phyloP scores from a whole-genome alignment of 1,140 invertebrate species.

The Apocrypta bakeri region DNA sequence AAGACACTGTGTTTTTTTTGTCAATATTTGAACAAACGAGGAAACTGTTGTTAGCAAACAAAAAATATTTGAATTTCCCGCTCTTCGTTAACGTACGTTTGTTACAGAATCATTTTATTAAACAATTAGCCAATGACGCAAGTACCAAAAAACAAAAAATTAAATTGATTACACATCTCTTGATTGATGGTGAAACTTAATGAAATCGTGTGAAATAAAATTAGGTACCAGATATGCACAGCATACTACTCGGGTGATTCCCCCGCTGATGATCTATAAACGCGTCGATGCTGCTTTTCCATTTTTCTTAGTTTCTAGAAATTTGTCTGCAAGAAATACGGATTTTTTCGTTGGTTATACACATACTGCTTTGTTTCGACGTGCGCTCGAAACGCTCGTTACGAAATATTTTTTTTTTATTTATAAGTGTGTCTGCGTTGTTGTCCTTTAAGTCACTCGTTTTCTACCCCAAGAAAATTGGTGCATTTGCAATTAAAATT shows the following conservation, averaged over 20 bases:
- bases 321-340: slow-evolving; percentile 73
- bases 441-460: not conserved
- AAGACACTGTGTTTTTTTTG: not conserved
- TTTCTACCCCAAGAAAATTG: slow-evolving; percentile 24
- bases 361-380: slow-evolving; percentile 38
- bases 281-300: slow-evolving; percentile 73
- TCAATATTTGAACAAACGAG: not conserved
- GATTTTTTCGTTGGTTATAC: slow-evolving; percentile 61
- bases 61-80: too few species aligned
- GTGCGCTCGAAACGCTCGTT: slow-evolving; percentile 42
- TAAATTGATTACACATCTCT: slow-evolving; percentile 57
- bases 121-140: too few species aligned
- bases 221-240: slow-evolving; percentile 70
- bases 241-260: slow-evolving; percentile 67
- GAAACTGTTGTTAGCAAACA: not conserved
- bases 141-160: slow-evolving; percentile 52
- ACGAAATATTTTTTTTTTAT: not conserved
- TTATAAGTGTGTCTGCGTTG: not conserved
- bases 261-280: slow-evolving; percentile 71
- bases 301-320: slow-evolving; percentile 74
- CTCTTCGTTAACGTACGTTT: too few species aligned
- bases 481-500: not conserved
- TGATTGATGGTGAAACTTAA: slow-evolving; percentile 58
- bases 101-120: too few species aligned
- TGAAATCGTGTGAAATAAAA: slow-evolving; percentile 69